Conservation (phyloP, 2,113 vertebrate genomes). For the Otolemur garnettii region DNA sequence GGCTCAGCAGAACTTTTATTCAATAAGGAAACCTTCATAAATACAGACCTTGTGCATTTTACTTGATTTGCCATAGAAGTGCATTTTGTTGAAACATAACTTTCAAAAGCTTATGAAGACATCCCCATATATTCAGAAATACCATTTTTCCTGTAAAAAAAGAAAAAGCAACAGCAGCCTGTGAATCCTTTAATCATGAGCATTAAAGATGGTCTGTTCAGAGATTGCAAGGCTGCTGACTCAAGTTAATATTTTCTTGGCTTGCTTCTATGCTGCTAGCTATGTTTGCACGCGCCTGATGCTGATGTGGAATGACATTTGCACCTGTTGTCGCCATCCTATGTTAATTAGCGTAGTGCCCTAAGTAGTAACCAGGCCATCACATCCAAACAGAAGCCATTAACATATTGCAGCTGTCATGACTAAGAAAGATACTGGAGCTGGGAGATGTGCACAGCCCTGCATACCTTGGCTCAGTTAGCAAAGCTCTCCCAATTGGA, state of each 20-base stretch:
- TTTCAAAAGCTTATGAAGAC: conserved; percentile 88
- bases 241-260: conserved; percentile 89
- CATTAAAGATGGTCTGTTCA: conserved; percentile 87
- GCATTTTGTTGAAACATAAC: conserved; percentile 81
- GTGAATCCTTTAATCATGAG: conserved; percentile 87
- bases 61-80: conserved; percentile 82
- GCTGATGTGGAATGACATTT: conserved; percentile 90
- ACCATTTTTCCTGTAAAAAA: conserved; percentile 81
- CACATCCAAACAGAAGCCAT: conserved; percentile 90
- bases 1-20: conserved; percentile 83
- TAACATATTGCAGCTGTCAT: conserved; percentile 94
- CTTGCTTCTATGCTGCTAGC: conserved; percentile 87
- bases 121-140: conserved; percentile 86
- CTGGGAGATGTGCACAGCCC: conserved; percentile 86
- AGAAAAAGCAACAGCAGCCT: conserved; percentile 80
- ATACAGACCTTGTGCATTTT: conserved; percentile 80
- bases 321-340: conserved; percentile 92
- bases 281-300: conserved; percentile 86
- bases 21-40: conserved; percentile 82
- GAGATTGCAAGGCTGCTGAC: conserved; percentile 88
- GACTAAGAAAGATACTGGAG: conserved; percentile 88
- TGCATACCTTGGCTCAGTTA: conserved; percentile 89
- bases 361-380: conserved; percentile 90
- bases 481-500: conserved; percentile 87
- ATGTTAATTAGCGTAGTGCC: conserved; percentile 92